Conservation (phyloP, 53 echinoderm and acorn worm genomes). For the Holothuria leucospilota region DNA sequence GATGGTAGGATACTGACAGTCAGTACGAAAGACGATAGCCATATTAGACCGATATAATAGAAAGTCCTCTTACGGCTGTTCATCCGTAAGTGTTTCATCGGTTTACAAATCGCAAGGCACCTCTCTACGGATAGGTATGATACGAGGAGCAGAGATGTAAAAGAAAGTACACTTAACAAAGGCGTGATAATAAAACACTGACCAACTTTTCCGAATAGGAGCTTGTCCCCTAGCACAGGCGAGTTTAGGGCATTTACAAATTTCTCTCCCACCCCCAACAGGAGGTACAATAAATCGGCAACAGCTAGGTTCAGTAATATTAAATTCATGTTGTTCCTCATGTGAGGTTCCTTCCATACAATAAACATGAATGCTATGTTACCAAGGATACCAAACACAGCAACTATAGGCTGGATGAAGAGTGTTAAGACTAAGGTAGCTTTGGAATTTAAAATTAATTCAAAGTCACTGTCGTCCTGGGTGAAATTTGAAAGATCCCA, state of each 20-base stretch:
- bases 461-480: neutral
- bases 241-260: neutral
- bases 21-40: neutral
- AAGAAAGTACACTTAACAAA: neutral
- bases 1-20: neutral
- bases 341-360: slow-evolving; percentile 1
- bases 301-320: slow-evolving; percentile 58
- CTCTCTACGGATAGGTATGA: slow-evolving; percentile 17
- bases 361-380: slow-evolving; percentile 19
- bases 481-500: neutral
- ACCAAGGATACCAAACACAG: slow-evolving; percentile 17
- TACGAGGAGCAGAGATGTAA: neutral
- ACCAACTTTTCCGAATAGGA: neutral
- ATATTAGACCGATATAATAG: neutral
- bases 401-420: neutral
- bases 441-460: neutral
- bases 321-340: slow-evolving; percentile 44
- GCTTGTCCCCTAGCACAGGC: neutral
- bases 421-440: neutral
- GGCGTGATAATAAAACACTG: slow-evolving; percentile 6
- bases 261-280: neutral
- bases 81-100: neutral
- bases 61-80: neutral
- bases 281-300: slow-evolving; percentile 40
- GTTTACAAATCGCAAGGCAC: neutral